phyloP scores from a whole-genome alignment of 2,888 invertebrate genomes.

The Tipula helvola region DNA sequence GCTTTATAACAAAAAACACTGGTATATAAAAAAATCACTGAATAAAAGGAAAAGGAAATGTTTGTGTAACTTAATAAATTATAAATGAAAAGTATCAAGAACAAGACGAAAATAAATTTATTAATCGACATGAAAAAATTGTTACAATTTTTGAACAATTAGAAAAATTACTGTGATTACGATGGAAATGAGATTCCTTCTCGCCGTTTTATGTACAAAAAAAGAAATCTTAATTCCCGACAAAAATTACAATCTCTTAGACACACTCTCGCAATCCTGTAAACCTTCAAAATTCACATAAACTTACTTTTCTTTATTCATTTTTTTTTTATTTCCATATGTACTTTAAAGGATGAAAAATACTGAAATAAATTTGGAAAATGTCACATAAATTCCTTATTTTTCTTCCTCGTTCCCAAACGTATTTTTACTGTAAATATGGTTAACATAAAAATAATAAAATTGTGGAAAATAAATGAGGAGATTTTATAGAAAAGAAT shows the following conservation, averaged over 20 bases:
- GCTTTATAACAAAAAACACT: neutral
- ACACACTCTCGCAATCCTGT: neutral
- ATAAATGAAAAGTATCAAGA: neutral
- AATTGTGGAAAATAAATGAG: neutral
- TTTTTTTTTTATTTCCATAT: neutral
- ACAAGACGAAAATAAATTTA: neutral
- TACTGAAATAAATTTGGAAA: neutral
- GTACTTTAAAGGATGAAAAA: neutral
- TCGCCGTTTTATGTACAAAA: too few relatives aligned
- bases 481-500: neutral
- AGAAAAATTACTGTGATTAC: neutral
- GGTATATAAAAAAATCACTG: neutral
- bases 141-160: neutral
- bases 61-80: neutral
- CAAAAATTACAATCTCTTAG: too few relatives aligned
- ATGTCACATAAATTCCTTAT: neutral
- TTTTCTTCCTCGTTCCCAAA: neutral
- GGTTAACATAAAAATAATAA: neutral
- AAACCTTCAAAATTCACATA: neutral
- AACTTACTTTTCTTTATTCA: neutral
- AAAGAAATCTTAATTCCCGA: neutral
- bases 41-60: neutral
- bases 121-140: neutral
- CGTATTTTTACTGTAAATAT: neutral
- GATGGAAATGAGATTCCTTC: neutral